phyloP scores from a whole-genome alignment of 2,797 vertebrate genomes.

The Cetoscarus ocellatus region DNA sequence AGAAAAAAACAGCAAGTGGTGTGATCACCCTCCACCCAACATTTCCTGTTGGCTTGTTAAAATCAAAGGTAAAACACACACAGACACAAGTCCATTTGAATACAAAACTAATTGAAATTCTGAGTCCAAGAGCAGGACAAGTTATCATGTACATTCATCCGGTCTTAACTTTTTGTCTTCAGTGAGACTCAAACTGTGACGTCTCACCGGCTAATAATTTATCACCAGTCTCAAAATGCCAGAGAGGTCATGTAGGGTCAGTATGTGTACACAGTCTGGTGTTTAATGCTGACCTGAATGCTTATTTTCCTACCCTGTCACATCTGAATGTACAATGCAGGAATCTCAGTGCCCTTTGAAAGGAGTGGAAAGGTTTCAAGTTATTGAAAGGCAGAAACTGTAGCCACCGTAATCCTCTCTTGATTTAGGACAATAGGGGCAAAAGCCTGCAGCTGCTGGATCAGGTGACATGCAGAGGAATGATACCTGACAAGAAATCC shows the following conservation, averaged over 20 bases:
- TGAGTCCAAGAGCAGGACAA: no score
- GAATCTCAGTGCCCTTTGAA: conserved; percentile 32
- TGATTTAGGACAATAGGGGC: conserved; percentile 8
- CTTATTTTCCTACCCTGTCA: conserved; percentile 1
- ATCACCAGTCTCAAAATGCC: conserved; percentile 28
- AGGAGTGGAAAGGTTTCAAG: conserved; percentile 38
- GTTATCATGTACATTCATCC: background rate
- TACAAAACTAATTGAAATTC: background rate
- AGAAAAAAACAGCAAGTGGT: conserved; percentile 27
- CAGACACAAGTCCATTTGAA: no score
- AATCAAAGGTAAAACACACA: conserved; percentile 40
- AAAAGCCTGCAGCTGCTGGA: background rate
- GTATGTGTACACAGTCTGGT: conserved; percentile 3
- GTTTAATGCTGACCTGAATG: conserved; percentile 4
- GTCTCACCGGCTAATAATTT: conserved; percentile 33
- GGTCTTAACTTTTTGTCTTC: background rate
- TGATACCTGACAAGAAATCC: background rate
- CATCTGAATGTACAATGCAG: conserved; percentile 17
- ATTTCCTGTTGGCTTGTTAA: conserved; percentile 15
- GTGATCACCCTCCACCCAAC: conserved; percentile 47
- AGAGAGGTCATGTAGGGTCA: background rate
- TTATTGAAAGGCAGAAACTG: conserved; percentile 27
- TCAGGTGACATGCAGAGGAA: conserved; percentile 19
- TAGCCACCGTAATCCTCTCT: conserved; percentile 9
- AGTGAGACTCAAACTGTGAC: conserved; percentile 12